phyloP scores from a whole-genome alignment of 1,140 invertebrate genomes.

The Amphibalanus amphitrite region DNA sequence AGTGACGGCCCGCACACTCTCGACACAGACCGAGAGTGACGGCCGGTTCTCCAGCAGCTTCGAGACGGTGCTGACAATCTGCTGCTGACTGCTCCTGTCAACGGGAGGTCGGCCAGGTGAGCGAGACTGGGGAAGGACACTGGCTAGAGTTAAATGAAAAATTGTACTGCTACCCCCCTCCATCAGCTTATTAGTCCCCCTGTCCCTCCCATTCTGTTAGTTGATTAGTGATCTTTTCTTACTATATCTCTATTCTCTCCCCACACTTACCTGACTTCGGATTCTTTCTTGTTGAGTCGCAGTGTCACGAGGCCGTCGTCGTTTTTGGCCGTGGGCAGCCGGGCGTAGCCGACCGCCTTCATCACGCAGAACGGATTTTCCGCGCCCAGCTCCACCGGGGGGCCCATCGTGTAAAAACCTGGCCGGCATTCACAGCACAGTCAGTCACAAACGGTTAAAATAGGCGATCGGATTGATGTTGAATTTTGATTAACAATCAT shows the following conservation, averaged over 20 bases:
- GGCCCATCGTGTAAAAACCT: constrained; percentile 54
- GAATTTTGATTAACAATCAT: no score
- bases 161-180: no score
- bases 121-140: no score
- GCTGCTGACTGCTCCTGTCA: background rate
- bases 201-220: no score
- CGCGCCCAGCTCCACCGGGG: constrained; percentile 61
- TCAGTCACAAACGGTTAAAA: no score
- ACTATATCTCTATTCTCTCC: no score
- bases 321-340: constrained; percentile 59
- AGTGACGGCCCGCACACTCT: background rate
- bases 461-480: no score
- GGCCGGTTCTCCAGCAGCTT: background rate
- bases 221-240: no score
- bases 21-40: background rate
- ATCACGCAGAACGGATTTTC: constrained; percentile 82
- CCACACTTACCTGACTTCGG: background rate
- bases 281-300: constrained; percentile 56
- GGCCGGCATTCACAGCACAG: constrained; percentile 22
- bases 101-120: no score
- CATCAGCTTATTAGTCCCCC: no score
- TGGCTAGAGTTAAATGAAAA: no score
- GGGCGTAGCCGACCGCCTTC: constrained; percentile 78
- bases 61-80: background rate
- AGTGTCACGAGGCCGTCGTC: constrained; percentile 72